Conservation (phyloP, 2,888 invertebrate species). For the Norana najaformis region DNA sequence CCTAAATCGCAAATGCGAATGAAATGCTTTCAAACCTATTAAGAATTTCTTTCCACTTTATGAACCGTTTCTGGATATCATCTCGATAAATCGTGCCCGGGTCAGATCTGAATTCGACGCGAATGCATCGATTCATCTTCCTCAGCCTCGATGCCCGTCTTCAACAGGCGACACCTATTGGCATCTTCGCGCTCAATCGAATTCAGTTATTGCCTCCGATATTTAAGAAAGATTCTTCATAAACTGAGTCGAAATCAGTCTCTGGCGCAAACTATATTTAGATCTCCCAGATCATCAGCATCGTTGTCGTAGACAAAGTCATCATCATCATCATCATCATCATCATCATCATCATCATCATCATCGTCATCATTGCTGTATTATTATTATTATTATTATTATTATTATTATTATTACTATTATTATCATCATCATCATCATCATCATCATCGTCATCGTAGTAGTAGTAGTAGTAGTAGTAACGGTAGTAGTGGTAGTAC, state of each 20-base stretch:
- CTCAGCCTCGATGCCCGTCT: neutral
- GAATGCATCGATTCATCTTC: neutral
- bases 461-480: neutral
- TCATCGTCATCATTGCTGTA: slow-evolving; percentile 15
- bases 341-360: slow-evolving; percentile 20
- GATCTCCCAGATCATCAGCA: too few species aligned
- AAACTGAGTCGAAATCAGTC: neutral
- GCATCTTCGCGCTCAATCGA: neutral
- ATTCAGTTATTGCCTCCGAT: neutral
- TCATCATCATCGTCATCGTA: neutral
- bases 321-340: neutral
- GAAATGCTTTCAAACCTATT: too few species aligned
- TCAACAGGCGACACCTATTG: neutral
- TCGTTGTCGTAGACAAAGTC: neutral
- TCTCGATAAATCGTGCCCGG: neutral
- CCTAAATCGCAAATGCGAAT: too few species aligned
- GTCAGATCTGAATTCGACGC: neutral
- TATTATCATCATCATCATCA: neutral
- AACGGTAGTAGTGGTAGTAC: too few species aligned
- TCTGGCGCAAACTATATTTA: too few species aligned
- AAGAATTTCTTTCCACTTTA: neutral
- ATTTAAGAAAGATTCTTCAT: neutral
- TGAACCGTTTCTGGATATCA: neutral
- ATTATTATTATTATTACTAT: neutral
- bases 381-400: too few species aligned